phyloP scores from a whole-genome alignment of 2,113 vertebrate species.

The Castor canadensis region DNA sequence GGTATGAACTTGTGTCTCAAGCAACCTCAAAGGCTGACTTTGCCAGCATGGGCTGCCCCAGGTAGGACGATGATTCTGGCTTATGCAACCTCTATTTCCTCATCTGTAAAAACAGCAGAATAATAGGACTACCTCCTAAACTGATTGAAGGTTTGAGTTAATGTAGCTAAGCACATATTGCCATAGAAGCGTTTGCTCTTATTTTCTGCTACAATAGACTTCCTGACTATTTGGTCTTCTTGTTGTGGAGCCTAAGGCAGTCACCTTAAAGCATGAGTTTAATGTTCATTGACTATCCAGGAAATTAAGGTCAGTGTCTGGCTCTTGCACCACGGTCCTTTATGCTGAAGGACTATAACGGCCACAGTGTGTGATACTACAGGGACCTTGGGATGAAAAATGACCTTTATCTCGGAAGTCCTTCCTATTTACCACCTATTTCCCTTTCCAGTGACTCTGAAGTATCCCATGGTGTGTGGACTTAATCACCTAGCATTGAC shows the following conservation, averaged over 20 bases:
- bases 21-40: background rate
- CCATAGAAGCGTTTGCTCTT: background rate
- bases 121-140: background rate
- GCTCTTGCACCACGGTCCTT: too few relatives aligned
- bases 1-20: background rate
- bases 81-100: background rate
- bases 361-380: background rate
- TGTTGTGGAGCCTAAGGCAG: background rate
- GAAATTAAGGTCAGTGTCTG: background rate
- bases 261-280: background rate
- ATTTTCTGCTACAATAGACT: background rate
- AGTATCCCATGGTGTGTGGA: background rate
- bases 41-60: background rate
- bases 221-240: background rate
- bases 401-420: background rate
- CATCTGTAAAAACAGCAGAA: background rate
- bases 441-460: background rate
- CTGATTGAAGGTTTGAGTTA: background rate
- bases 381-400: background rate
- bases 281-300: background rate
- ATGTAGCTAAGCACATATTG: background rate
- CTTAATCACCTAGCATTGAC: background rate
- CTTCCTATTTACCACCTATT: background rate
- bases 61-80: background rate
- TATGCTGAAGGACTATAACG: background rate